Evolutionary conservation across 1,140 invertebrate species (phyloP).

Genomic region (Ridgeia piscesae): DNA sequence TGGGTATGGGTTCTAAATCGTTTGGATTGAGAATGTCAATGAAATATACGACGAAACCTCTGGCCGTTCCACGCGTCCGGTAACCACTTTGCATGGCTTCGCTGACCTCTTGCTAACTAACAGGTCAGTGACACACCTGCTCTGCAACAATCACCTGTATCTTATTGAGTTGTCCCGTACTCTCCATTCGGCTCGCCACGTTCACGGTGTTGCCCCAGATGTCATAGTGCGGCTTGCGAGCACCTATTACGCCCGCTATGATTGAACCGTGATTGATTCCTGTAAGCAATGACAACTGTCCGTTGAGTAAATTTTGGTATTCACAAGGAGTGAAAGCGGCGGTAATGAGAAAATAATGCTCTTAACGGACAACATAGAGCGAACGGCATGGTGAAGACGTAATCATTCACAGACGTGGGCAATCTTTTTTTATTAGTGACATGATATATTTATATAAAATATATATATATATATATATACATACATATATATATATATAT

Average conservation of each 20-base stretch:
- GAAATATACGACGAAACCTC: neutral
- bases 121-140: neutral
- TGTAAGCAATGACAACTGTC: constrained; percentile 46
- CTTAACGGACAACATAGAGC: neutral
- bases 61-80: neutral
- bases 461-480: no score
- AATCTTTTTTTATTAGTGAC: neutral
- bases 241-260: constrained; percentile 93
- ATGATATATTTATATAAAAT: neutral
- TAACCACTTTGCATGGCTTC: no score
- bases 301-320: neutral
- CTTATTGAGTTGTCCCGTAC: constrained; percentile 84
- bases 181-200: constrained; percentile 95
- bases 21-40: neutral
- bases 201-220: constrained; percentile 99
- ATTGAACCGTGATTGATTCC: constrained; percentile 93
- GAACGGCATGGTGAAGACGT: neutral
- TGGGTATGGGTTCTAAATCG: no score
- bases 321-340: neutral
- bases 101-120: neutral
- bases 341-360: neutral
- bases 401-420: no score
- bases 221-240: constrained; percentile 96
- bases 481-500: no score
- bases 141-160: constrained; percentile 58